Conservation (phyloP, 2,113 vertebrate species). For the Ammodytes marinus region DNA sequence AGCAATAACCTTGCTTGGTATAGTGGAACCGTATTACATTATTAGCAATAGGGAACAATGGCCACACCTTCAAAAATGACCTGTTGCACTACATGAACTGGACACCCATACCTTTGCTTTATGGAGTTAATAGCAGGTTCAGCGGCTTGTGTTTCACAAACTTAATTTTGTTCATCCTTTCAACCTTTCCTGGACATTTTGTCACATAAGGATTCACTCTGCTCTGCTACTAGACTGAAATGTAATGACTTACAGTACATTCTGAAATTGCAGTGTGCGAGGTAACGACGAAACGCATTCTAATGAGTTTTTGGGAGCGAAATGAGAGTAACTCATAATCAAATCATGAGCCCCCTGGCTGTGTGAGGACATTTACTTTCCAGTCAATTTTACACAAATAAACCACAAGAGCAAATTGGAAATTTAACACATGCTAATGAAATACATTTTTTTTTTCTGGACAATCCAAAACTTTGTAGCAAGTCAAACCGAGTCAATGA, state of each 20-base stretch:
- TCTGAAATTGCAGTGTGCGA: constrained; percentile 29
- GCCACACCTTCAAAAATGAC: not conserved
- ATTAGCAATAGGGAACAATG: not conserved
- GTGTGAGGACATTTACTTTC: constrained; percentile 39
- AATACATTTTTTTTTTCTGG: not conserved
- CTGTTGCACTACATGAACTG: not conserved
- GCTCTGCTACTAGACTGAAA: constrained; percentile 33
- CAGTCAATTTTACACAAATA: constrained; percentile 16
- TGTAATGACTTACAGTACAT: constrained; percentile 54
- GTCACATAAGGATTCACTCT: constrained; percentile 43
- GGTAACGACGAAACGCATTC: constrained; percentile 2
- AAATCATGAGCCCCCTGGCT: constrained; percentile 37
- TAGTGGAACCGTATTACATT: too few species aligned
- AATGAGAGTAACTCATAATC: constrained; percentile 45
- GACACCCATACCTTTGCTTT: not conserved
- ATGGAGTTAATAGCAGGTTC: not conserved
- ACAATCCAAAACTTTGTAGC: not conserved
- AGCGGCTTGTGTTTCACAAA: not conserved
- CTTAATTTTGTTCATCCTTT: constrained; percentile 24
- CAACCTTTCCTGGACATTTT: constrained; percentile 48
- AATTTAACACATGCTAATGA: constrained; percentile 8
- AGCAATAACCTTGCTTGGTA: not conserved
- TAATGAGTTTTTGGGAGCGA: constrained; percentile 45
- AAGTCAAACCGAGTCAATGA: constrained; percentile 34
- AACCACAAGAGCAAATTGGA: constrained; percentile 1